A percentile compares a stretch with the other conserved stretches of the same genome.
Conservation (phyloP, 2,888 invertebrate genomes). For the Bibio marci region DNA sequence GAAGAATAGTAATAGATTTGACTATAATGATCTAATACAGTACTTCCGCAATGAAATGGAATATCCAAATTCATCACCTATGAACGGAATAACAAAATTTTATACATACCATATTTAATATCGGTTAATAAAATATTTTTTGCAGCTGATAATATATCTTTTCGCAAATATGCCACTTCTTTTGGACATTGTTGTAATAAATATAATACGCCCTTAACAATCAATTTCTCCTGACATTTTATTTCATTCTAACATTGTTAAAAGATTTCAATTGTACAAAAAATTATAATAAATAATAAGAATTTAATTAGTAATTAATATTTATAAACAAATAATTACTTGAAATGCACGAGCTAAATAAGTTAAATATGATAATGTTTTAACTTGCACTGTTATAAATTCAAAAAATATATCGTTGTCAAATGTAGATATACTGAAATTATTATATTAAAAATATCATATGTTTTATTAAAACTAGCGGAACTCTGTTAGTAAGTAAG, state of each 20-base stretch:
- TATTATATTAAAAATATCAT: no score
- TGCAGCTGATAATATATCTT: slow-evolving; percentile 88
- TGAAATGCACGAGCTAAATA: slow-evolving; percentile 74
- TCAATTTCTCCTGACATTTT: slow-evolving; percentile 56
- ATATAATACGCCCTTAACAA: slow-evolving; percentile 87
- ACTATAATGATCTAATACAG: no score
- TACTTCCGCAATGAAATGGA: no score
- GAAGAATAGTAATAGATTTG: no score
- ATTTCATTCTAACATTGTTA: slow-evolving; percentile 53
- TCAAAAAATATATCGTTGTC: slow-evolving; percentile 96
- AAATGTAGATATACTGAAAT: slow-evolving; percentile 39
- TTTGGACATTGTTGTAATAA: slow-evolving; percentile 81
- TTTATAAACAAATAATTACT: slow-evolving; percentile 15
- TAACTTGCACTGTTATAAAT: slow-evolving; percentile 97
- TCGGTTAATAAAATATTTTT: slow-evolving; percentile 92
- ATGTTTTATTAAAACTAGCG: no score
- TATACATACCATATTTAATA: slow-evolving; percentile 56
- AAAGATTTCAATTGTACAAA: neutral
- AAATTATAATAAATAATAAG: neutral
- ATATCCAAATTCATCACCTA: no score
- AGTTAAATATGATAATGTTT: slow-evolving; percentile 89
- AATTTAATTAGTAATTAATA: neutral
- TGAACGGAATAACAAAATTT: no score
- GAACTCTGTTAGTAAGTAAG: no score
- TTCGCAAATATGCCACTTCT: slow-evolving; percentile 85